Base-by-base conservation (phyloP, 2,888 invertebrate species). In the Caenorhabditis sinica region DNA sequence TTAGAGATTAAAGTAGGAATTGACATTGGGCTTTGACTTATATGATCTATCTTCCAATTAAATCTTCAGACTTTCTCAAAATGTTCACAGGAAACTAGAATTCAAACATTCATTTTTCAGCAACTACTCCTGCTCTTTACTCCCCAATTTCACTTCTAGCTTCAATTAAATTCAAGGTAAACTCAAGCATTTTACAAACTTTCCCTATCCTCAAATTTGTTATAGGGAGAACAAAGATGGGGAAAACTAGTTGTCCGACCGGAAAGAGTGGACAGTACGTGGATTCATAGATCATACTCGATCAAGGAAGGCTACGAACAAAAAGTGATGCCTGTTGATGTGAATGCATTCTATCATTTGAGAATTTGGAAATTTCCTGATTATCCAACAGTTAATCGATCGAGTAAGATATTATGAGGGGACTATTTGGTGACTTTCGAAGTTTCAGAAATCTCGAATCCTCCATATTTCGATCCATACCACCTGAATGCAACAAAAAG, bases 211-310 rank as follows among this genome's bases (percentile, higher is more conserved):
- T 17, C 1, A 49, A 49, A 49, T 20, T 20, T 13, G 25, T 15
- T 53, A 33, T 66, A 83, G 77, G 87, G 83, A 13, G 83, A 84
- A 56, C 79, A 79, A 25, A 66, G 69, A 69, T 88, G 88, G 88
- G 88, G 88, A 43, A 88, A 88, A 71, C 63, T 87, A 25, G 87
- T 88, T 2, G 88, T 87, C 11, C 61, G 76, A 45, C 89, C 89
- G 66, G 81, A 86, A 36, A 43, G 79, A 36, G 90, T 91, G 20
- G 87, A 91, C 45, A 90, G 90, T 51, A 89, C 87, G 3, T 91
- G 91, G 91, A 88, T 91, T 28, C 91, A 91, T 73, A 75, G 88
- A 86, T 90, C 86, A 20, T 88, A 85, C 45, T 82, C 80, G 5
- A 76, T 88, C 17, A 68, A 66, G 40, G 68, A 75, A 9, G 83